These are phyloP conservation scores for Anagyrus pseudococci DNA, from an alignment of 2,888 invertebrate species.

Conservation along the genomic window DNA sequence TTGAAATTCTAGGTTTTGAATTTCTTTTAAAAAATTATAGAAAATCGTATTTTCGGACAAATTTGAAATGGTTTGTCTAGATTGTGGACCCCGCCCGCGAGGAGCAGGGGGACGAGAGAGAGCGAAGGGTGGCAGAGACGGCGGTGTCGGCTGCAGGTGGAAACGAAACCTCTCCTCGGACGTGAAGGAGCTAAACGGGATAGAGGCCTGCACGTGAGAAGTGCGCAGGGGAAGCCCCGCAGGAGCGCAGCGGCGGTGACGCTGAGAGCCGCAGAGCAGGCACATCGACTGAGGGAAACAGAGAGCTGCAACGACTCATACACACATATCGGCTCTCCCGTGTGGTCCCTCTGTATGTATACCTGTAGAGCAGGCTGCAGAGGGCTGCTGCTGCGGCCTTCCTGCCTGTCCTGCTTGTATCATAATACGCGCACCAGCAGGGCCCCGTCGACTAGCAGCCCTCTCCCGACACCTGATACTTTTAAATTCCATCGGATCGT, in stretches of 20 bases:
- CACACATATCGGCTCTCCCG: constrained; percentile 11
- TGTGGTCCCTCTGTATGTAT: too few species aligned
- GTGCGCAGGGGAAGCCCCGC: constrained; percentile 40
- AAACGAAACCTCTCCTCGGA: constrained; percentile 42
- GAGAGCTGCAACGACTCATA: too few species aligned
- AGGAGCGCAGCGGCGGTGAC: constrained; percentile 27
- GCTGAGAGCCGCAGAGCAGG: too few species aligned
- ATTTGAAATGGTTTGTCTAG: too few species aligned
- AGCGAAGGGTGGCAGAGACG: not conserved
- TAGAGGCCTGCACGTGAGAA: constrained; percentile 23
- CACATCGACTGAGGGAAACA: too few species aligned
- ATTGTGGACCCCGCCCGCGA: too few species aligned
- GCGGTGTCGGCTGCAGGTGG: constrained; percentile 42
- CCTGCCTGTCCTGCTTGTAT: constrained; percentile 4
- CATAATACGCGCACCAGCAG: constrained; percentile 38
- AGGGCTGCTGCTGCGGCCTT: not conserved
- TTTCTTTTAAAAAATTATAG: too few species aligned
- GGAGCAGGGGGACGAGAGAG: not conserved
- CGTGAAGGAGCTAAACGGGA: constrained; percentile 36
- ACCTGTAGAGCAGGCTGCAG: constrained; percentile 11
- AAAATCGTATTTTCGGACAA: too few species aligned
- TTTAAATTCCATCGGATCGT: constrained; percentile 52
- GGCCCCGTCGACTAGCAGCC: constrained; percentile 39
- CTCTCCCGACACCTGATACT: constrained; percentile 51
- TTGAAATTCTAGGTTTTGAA: too few species aligned